Base-by-base conservation (phyloP, 1,140 invertebrate genomes). In the Venustaconcha ellipsiformis region DNA sequence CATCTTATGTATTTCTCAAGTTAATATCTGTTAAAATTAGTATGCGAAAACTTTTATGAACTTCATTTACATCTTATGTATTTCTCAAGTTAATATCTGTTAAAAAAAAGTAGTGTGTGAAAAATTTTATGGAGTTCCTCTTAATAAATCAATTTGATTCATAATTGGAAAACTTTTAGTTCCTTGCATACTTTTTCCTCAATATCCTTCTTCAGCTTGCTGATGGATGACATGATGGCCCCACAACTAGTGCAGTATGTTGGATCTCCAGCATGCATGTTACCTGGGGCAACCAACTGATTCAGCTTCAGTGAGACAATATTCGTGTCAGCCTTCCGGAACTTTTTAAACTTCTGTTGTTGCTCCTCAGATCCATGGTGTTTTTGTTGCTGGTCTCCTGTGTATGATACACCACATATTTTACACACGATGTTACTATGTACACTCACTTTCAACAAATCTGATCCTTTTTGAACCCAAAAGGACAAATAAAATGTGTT, bases 191-290 rank as follows among this genome's bases (percentile, higher is more conserved):
- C 84, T 82, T 86, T 81, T 60, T 83, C 78, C 11, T 81, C 76
- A 23, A 66, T 74, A 15, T 76, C 70, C 14, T 60, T 71, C 14
- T 78, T 65, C 14, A 87, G 70, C 70, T 81, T 72, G 66, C 86
- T 87, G 30, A 88, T 64, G 67, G 84, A 78, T 13, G 88, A 89
- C 60, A 89, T 65, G 30, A 89, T 81, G 23, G 84, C 86, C 23
- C 76, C 63, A 72, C 88, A 89, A 5, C 70, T 67, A 6, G 67
- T 57, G 72, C 88, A 89, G 13, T 78, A 70, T 18, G 84, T 77
- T 4, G 86, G 79, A 60, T 89, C 88, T 14, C 88, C 88, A 60
- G 88, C 85, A 73, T 89, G 87, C 86, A 89, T 89, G 64, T 88
- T 84, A 57, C 85, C 81, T 1, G 87, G 84, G 14, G 83, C 72